Base-by-base conservation (phyloP, 2,113 vertebrate species). In the Ictalurus punctatus region DNA sequence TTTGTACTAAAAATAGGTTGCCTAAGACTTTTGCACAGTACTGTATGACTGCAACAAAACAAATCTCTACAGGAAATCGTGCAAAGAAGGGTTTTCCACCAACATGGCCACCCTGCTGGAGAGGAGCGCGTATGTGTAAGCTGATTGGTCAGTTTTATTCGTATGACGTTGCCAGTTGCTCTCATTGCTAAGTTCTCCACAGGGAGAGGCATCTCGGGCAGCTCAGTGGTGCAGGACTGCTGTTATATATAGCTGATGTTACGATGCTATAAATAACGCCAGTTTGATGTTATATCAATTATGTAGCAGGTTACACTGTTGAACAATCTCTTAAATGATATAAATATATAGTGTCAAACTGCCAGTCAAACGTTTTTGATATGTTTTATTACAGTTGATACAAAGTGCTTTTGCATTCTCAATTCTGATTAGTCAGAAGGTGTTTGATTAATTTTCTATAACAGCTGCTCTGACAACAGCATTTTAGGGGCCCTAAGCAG, bases 91-190 rank as follows among this genome's bases (percentile, higher is more conserved):
- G 48, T 2, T 86, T 88, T 80, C 0, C 6, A 19, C 25, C 71
- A 86, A 91, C 84, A 37, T 91, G 90, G 90, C 89, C 80, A 90
- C 90, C 81, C 44, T 56, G 58, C 25, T 30, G 44, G 34, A 91
- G 82, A 82, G 27, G 88, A 81, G 58, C 58, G 58, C 25, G 8
- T 25, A 44, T 14, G 17, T 86, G 12, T 56, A 59, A 63, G 8
- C 7, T 84, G 80, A 91, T 90, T 91, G 90, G 90, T 86, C 58
- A 30, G 73, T 90, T 87, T 69, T 58, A 6, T 44, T 40, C 73
- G 87, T 44, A 19, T 73, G n/a, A 86, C 52, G 78, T 67, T 67
- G 3, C 13, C 61, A 48, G 63, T 71, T 84, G 74, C 37, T 84
- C 74, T 79, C 58, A 88, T 48, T 79, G 88, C 83, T 79, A 63